Percentiles rank a stretch among this genome's conserved stretches.
phyloP scores from a whole-genome alignment of 2,888 invertebrate genomes.

The Acanthococcus lagerstroemiae region DNA sequence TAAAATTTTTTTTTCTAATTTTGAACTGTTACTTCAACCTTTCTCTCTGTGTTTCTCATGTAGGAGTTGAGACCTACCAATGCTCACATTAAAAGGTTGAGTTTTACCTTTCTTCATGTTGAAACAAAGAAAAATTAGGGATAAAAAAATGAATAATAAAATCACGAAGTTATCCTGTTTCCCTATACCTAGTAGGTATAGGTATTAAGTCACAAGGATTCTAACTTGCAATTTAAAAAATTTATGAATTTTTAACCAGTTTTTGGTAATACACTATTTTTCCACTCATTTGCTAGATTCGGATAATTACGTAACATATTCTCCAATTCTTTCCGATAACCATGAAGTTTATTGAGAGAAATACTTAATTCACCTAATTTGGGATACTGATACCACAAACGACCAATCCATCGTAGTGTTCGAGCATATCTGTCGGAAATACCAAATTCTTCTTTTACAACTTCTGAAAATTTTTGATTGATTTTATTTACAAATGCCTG shows the following conservation, averaged over 20 bases:
- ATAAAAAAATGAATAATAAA: background rate
- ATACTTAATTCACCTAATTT: constrained; percentile 2
- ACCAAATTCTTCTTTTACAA: background rate
- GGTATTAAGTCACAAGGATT: constrained; percentile 9
- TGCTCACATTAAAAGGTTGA: constrained; percentile 11
- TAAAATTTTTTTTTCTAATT: no score
- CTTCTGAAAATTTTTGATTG: background rate
- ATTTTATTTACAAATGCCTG: background rate
- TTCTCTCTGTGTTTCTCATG: constrained; percentile 3
- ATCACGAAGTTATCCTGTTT: constrained; percentile 5
- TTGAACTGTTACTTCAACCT: no score
- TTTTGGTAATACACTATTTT: background rate
- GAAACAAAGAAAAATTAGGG: background rate
- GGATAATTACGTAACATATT: constrained; percentile 5
- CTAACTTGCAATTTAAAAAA: background rate
- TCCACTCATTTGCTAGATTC: background rate
- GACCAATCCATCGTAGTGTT: background rate
- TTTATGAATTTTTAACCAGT: background rate
- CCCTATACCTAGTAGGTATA: background rate
- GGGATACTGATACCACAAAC: constrained; percentile 5
- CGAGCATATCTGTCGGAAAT: background rate
- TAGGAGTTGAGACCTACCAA: no score
- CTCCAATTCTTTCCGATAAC: background rate
- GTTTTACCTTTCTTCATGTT: background rate
- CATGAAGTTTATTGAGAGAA: background rate